Conservation (phyloP, 2,113 vertebrate genomes). For the Platycercus adscitus region DNA sequence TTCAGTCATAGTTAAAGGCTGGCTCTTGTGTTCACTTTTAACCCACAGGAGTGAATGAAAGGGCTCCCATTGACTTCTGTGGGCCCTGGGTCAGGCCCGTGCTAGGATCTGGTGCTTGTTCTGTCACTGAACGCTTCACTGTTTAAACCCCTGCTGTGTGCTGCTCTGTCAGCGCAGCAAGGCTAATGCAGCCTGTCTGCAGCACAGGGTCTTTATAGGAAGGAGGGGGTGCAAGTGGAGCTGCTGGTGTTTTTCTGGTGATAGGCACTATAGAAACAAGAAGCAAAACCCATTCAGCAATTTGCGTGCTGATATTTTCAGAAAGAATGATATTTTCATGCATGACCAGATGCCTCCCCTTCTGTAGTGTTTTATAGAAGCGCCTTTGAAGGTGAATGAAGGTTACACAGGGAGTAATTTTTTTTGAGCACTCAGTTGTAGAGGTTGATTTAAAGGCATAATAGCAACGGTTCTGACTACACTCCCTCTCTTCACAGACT, state of each 20-base stretch:
- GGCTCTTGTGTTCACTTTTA: background rate
- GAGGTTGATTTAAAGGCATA: background rate
- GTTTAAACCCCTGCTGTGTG: background rate
- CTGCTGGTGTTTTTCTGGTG: background rate
- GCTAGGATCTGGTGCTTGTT: background rate
- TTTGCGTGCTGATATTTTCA: background rate
- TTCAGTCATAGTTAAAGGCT: background rate
- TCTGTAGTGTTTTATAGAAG: background rate
- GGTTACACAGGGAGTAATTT: background rate
- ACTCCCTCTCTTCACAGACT: background rate
- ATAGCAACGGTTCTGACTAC: background rate
- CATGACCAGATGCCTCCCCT: background rate
- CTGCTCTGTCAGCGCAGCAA: background rate
- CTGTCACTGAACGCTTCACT: background rate
- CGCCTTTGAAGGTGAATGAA: background rate
- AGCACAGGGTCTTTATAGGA: accelerated
- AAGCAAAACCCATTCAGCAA: background rate
- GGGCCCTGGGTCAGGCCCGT: background rate
- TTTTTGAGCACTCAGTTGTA: background rate
- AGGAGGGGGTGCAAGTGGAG: background rate
- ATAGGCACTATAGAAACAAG: background rate
- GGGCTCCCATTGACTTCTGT: background rate
- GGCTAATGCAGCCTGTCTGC: background rate
- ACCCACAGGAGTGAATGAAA: background rate
- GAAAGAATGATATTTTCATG: background rate